Base-by-base conservation (phyloP, 2,113 vertebrate species). In the Xenus cinereus region DNA sequence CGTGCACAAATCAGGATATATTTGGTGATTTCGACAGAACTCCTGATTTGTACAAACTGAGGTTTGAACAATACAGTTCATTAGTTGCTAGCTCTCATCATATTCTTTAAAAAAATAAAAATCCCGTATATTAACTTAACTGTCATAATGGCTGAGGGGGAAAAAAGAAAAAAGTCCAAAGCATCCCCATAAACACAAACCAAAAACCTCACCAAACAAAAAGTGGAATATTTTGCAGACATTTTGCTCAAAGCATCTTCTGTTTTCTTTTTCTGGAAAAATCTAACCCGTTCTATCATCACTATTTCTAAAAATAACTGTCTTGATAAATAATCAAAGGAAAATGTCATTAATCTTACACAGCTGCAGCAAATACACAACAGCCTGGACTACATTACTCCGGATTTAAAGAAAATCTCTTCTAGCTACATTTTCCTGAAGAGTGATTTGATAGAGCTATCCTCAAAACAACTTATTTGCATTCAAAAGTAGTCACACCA, bases 41-140 rank as follows among this genome's bases (percentile, higher is more conserved):
- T 17, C 18, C 4, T 0, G 0, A 62, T 50, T n/a, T 30, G 37
- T 60, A 53, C 51, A 78, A 60, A 26, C 41, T 35, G 37, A 75
- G n/a, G 19, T 48, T 19, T 22, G 54, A 87, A 53, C 0, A 1
- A n/a, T 67, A 12, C n/a, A 33, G 28, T 24, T 73, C 32, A 17
- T 33, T 7, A 62, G n/a, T 9, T 77, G 56, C 69, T 71, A 18
- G 21, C 50, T 39, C 17, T 89, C 37, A 32, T 35, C 23, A 30
- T 10, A 66, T 14, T 56, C 32, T 51, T 85, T 14, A 67, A 76
- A 79, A 76, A 88, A 88, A 39, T 5, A 32, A 82, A 84, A 84
- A 67, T 17, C 17, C 37, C 67, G 23, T 12, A 6, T 37, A 45
- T 63, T 67, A 87, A 45, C 8, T 45, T 67, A 28, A 75, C 8